Conservation (phyloP, 2,113 vertebrate genomes). For the Grallaria varia region DNA sequence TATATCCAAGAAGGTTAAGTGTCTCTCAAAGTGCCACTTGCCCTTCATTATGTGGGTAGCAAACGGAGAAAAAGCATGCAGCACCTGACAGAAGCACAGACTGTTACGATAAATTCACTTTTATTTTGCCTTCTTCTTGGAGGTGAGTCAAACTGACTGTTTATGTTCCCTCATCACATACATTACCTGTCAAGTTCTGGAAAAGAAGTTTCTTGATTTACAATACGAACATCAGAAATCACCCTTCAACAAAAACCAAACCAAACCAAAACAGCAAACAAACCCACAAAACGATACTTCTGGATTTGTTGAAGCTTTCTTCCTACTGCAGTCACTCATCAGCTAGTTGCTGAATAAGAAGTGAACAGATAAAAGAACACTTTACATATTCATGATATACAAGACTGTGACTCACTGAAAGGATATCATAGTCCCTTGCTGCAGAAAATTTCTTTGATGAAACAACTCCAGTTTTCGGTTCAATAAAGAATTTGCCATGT, state of each 20-base stretch:
- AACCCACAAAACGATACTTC: neutral
- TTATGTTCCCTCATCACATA: neutral
- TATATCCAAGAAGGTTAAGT: slow-evolving; percentile 24
- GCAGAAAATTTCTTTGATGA: slow-evolving; percentile 92
- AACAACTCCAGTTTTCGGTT: slow-evolving; percentile 94
- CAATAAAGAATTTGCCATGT: slow-evolving; percentile 93
- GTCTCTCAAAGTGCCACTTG: slow-evolving; percentile 38
- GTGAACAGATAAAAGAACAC: neutral
- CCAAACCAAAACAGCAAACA: neutral
- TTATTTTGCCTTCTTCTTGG: neutral
- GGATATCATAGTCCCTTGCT: slow-evolving; percentile 93
- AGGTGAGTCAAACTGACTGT: neutral
- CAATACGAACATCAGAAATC: neutral
- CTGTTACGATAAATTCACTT: slow-evolving; percentile 4
- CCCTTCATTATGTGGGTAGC: slow-evolving; percentile 22
- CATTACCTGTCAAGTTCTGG: neutral
- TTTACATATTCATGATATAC: neutral
- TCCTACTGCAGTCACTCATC: neutral
- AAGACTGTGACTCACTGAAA: slow-evolving; percentile 84
- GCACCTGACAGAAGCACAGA: neutral
- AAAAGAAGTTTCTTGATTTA: neutral
- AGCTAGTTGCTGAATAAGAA: neutral
- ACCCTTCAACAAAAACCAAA: neutral
- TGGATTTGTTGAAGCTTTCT: neutral
- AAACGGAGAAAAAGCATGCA: slow-evolving; percentile 21